Evolutionary conservation across 2,797 vertebrate species (phyloP).

Genomic region (Acipenser oxyrinchus): DNA sequence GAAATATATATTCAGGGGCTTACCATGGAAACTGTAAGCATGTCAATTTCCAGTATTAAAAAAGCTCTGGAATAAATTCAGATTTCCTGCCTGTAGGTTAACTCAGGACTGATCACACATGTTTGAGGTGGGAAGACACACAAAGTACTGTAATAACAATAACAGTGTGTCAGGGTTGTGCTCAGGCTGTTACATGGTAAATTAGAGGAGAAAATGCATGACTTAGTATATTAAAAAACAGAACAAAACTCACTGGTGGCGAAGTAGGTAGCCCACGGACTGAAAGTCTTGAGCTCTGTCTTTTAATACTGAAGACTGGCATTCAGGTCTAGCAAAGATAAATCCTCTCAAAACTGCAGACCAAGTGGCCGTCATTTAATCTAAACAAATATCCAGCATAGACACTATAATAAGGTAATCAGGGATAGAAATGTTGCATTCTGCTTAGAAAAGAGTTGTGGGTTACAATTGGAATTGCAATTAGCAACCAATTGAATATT

Average conservation of each 20-base stretch:
- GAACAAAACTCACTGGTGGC: conserved; percentile 35
- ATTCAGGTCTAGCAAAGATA: too few relatives aligned
- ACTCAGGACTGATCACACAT: conserved; percentile 47
- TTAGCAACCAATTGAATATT: too few relatives aligned
- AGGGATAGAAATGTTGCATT: too few relatives aligned
- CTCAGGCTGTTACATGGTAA: conserved; percentile 62
- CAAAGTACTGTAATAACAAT: conserved; percentile 60
- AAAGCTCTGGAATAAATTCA: conserved; percentile 57
- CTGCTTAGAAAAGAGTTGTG: too few relatives aligned
- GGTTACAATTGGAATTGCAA: too few relatives aligned
- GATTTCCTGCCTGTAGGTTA: conserved; percentile 56
- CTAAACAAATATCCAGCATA: too few relatives aligned
- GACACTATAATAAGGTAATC: too few relatives aligned
- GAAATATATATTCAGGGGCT: conserved; percentile 64
- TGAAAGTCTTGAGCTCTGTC: too few relatives aligned
- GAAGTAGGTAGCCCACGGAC: conserved; percentile 27
- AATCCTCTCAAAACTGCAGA: too few relatives aligned
- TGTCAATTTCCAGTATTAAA: conserved; percentile 63
- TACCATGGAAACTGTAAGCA: conserved; percentile 66
- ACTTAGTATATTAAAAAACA: conserved; percentile 13
- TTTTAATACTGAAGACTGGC: too few relatives aligned
- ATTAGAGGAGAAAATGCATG: conserved; percentile 49
- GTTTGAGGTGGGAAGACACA: conserved; percentile 53
- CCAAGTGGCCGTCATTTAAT: too few relatives aligned
- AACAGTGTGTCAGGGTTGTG: conserved; percentile 55